Conservation (phyloP, 2,888 invertebrate species). For the Chouioia cunea region DNA sequence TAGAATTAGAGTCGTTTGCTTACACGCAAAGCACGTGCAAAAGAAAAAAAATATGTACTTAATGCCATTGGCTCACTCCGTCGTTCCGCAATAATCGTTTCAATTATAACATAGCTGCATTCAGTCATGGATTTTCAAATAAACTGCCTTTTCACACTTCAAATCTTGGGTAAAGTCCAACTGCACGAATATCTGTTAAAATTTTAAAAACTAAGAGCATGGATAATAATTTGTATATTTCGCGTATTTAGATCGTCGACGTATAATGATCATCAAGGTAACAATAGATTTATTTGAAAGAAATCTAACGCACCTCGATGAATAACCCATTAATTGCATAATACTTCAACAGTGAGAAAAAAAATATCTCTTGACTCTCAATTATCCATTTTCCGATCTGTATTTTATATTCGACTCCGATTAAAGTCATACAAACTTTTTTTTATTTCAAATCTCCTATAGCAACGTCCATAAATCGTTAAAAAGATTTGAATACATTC, state of each 20-base stretch:
- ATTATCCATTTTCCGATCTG: constrained; percentile 14
- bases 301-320: constrained; percentile 24
- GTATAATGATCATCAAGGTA: constrained; percentile 26
- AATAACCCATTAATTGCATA: constrained; percentile 39
- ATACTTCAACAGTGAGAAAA: constrained; percentile 3
- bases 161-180: not conserved
- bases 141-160: not conserved
- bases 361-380: constrained; percentile 12
- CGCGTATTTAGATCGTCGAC: no score
- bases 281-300: constrained; percentile 40
- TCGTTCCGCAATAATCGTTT: constrained; percentile 16
- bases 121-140: not conserved
- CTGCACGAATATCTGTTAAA: not conserved
- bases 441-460: no score
- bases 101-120: constrained; percentile 10
- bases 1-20: constrained; percentile 12
- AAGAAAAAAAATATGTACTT: no score
- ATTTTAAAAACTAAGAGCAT: not conserved
- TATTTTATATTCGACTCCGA: no score
- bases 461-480: no score
- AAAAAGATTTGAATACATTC: not conserved
- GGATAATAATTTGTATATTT: no score
- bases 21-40: not conserved
- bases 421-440: no score
- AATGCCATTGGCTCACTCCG: not conserved